Conservation (phyloP, 2,113 vertebrate species). For the Elanus axillaris region DNA sequence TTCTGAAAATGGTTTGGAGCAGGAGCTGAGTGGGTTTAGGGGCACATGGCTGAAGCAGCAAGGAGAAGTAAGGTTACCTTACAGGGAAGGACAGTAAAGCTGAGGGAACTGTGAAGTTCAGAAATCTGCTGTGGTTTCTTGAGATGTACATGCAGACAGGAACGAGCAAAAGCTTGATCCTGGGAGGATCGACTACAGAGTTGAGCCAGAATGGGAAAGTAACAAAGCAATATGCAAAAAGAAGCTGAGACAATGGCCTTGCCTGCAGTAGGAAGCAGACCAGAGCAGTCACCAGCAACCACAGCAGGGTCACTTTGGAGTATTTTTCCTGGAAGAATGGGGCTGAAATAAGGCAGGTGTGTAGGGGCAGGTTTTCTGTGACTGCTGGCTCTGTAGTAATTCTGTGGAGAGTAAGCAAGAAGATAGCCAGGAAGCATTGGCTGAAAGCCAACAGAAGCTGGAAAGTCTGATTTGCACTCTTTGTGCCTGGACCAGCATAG, state of each 20-base stretch:
- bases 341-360: neutral
- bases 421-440: neutral
- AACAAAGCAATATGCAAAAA: neutral
- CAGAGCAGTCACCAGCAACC: neutral
- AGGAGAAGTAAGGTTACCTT: neutral
- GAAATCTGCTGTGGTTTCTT: neutral
- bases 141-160: neutral
- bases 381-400: neutral
- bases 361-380: neutral
- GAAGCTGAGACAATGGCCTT: neutral
- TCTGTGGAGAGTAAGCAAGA: neutral
- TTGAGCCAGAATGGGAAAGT: neutral
- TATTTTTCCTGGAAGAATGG: neutral
- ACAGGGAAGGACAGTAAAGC: neutral
- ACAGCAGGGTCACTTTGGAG: neutral
- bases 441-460: neutral
- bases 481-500: neutral
- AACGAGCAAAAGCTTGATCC: neutral
- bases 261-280: neutral
- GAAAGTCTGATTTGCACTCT: neutral
- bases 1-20: neutral
- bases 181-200: neutral
- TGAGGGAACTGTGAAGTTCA: neutral
- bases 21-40: neutral
- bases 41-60: neutral